phyloP scores from a whole-genome alignment of 2,113 vertebrate species.

The Percina caprodes region DNA sequence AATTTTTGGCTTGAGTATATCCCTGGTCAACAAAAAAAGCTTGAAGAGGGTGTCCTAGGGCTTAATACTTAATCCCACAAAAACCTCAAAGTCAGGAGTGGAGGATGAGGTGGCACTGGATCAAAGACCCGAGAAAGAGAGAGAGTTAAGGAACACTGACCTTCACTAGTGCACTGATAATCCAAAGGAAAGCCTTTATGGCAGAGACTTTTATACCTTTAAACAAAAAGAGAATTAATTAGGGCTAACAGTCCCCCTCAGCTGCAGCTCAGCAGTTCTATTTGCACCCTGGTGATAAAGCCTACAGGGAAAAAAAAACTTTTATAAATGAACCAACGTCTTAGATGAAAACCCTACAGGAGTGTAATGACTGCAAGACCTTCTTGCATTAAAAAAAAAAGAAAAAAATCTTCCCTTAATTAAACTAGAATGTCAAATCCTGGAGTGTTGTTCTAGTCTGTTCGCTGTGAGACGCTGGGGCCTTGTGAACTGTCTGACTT shows the following conservation, averaged over 20 bases:
- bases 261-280: background rate
- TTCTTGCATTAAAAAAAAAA: background rate
- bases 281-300: slow-evolving; percentile 36
- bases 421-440: slow-evolving; percentile 43
- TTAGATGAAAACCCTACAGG: slow-evolving; percentile 41
- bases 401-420: slow-evolving; percentile 42
- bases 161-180: slow-evolving; percentile 57
- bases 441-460: background rate
- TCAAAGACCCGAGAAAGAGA: slow-evolving; percentile 20
- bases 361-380: slow-evolving; percentile 9
- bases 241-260: slow-evolving; percentile 3
- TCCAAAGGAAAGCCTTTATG: slow-evolving; percentile 51
- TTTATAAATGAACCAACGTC: slow-evolving; percentile 17
- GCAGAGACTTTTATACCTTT: slow-evolving; percentile 36
- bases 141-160: slow-evolving; percentile 21
- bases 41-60: slow-evolving; percentile 18
- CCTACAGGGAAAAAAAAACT: slow-evolving; percentile 5
- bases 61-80: slow-evolving; percentile 49
- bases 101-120: slow-evolving; percentile 2
- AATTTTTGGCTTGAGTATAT: slow-evolving; percentile 20
- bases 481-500: background rate
- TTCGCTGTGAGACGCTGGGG: slow-evolving; percentile 13
- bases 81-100: slow-evolving; percentile 43
- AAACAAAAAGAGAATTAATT: slow-evolving; percentile 46
- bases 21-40: slow-evolving; percentile 10